Evolutionary conservation across 2,888 invertebrate genomes (phyloP), one percentile per base, ranked within the genome.

Genomic region (Byasa hedistus): DNA sequence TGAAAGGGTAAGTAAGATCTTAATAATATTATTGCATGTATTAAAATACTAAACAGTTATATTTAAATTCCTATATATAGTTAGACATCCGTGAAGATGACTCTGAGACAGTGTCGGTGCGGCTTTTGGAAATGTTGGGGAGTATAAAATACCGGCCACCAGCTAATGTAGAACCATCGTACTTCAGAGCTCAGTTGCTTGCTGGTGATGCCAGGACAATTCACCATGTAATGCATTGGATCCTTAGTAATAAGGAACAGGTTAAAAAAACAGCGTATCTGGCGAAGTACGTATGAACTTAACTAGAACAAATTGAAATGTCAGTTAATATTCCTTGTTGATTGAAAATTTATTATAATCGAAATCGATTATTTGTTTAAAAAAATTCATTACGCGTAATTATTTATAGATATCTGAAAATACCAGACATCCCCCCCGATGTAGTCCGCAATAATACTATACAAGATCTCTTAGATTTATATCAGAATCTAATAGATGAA

Each of bases 191-290:
- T 0, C 87, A 87, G 68, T 75, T 93, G 55, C 79, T 92, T 8
- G 91, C 91, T 64, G 97, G 97, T 22, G 95, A 96, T 72, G 93
- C 96, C 61, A 92, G 93, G 72, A 94, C 95, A 0, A 93, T 97
- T 61, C 95, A 96, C 80, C 95, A 96, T 17, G 95, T 96, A 64
- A 82, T 98, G 61, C 93, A 95, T 81, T 98, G 97, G 96, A 91
- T 97, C 12, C 91, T 98, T 24, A 92, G 93, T 19, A 94, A 95
- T 73, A 93, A 94, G 67, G 94, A 95, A 2, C 94, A 96, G 72
- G 94, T 96, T 36, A 95, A 95, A 79, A 96, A 96, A 76, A 92
- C 97, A 63, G 96, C 96, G 0, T 98, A 98, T 86, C 92, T 98
- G 62, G 96, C 97, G n/a, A 94, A 92, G 91, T 95, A 56, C 0